Percentiles rank a stretch among this genome's conserved stretches.
phyloP scores from a whole-genome alignment of 2,888 invertebrate genomes.

The Cheilosia soror region DNA sequence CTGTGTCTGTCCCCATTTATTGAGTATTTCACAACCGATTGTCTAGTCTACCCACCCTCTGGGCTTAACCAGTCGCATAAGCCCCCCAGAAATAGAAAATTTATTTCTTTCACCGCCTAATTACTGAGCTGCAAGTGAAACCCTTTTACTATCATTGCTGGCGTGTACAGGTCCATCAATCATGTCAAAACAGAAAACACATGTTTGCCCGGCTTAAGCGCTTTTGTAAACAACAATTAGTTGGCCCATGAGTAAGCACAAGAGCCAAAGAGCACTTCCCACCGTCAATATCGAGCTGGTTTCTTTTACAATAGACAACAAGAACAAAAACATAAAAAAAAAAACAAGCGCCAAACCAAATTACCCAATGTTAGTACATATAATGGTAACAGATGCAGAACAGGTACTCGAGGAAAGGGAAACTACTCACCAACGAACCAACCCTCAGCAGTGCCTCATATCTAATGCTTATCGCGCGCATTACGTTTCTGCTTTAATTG shows the following conservation, averaged over 20 bases:
- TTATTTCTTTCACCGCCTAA: slow-evolving; percentile 52
- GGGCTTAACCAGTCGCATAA: slow-evolving; percentile 3
- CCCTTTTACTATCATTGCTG: slow-evolving; percentile 15
- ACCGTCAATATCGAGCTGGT: slow-evolving; percentile 20
- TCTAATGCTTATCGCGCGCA: slow-evolving; percentile 56
- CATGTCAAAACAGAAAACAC: slow-evolving; percentile 54
- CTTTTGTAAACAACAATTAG: slow-evolving; percentile 66
- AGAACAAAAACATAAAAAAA: slow-evolving; percentile 7
- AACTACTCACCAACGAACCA: slow-evolving; percentile 11
- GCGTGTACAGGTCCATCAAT: slow-evolving; percentile 46
- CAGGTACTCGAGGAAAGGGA: slow-evolving; percentile 37
- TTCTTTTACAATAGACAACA: background rate
- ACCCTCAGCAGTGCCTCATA: slow-evolving; percentile 31
- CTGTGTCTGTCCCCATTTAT: slow-evolving; percentile 29
- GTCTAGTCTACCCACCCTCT: background rate
- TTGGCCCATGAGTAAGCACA: slow-evolving; percentile 26
- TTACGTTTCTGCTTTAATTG: slow-evolving; percentile 58
- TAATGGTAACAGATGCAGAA: slow-evolving; percentile 22
- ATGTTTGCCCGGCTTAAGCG: slow-evolving; percentile 64
- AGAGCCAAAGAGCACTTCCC: slow-evolving; percentile 41
- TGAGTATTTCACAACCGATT: slow-evolving; percentile 6
- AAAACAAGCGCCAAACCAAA: slow-evolving; percentile 45
- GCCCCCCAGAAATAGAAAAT: slow-evolving; percentile 27
- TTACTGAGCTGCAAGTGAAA: slow-evolving; percentile 40
- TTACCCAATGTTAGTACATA: slow-evolving; percentile 15